phyloP scores from a whole-genome alignment of 1,140 invertebrate species.

The Tribolium castaneum region DNA sequence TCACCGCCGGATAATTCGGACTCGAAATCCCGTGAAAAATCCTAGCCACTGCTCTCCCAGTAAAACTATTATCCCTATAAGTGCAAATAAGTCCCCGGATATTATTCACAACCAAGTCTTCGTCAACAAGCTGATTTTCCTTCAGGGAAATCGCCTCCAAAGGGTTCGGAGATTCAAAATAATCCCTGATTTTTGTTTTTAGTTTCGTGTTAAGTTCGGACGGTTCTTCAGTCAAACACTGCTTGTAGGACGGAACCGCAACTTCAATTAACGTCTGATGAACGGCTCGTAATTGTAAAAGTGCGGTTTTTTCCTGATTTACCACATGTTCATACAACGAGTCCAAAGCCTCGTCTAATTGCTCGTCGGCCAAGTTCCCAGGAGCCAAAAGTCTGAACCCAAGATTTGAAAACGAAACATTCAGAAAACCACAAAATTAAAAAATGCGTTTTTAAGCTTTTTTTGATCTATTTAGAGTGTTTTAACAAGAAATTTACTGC shows the following conservation, averaged over 20 bases:
- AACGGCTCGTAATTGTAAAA: slow-evolving; percentile 81
- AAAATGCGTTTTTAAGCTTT: no score
- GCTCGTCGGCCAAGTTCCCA: slow-evolving; percentile 81
- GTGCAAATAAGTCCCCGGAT: slow-evolving; percentile 78
- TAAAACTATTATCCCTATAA: slow-evolving; percentile 87
- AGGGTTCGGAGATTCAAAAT: slow-evolving; percentile 72
- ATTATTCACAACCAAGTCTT: slow-evolving; percentile 73
- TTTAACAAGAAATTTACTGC: no score
- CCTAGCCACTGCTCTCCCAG: slow-evolving; percentile 85
- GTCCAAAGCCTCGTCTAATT: slow-evolving; percentile 85
- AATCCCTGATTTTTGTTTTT: slow-evolving; percentile 76
- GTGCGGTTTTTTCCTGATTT: slow-evolving; percentile 78
- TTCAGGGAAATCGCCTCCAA: slow-evolving; percentile 61
- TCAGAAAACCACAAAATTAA: no score
- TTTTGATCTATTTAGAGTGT: no score
- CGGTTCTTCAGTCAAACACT: slow-evolving; percentile 56
- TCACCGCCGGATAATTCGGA: slow-evolving; percentile 89
- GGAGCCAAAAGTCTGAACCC: slow-evolving; percentile 85
- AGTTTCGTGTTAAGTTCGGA: slow-evolving; percentile 73
- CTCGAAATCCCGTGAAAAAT: slow-evolving; percentile 95
- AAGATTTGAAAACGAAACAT: slow-evolving; percentile 85
- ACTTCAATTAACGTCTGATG: slow-evolving; percentile 72
- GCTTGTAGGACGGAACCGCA: slow-evolving; percentile 60
- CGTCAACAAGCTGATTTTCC: slow-evolving; percentile 69
- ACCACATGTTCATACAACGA: slow-evolving; percentile 70